phyloP scores from a whole-genome alignment of 2,797 vertebrate species.

The Pseudotriccus pelzelni region DNA sequence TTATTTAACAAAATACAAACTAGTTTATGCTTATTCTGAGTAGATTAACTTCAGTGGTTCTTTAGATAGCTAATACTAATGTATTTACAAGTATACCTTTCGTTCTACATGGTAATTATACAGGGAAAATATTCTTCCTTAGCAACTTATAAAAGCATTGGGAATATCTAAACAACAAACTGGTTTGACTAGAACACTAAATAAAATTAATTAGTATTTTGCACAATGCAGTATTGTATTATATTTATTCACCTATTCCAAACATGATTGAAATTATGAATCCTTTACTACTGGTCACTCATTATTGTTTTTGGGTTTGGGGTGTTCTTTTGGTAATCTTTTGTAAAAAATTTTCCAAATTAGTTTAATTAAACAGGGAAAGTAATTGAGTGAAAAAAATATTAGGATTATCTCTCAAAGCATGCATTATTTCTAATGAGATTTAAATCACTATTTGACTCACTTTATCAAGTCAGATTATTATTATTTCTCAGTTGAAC shows the following conservation, averaged over 20 bases:
- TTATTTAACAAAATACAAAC: neutral
- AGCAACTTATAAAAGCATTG: neutral
- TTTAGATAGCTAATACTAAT: neutral
- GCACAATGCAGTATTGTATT: neutral
- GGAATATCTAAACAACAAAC: neutral
- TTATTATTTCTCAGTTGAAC: neutral
- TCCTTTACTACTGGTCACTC: neutral
- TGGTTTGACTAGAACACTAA: neutral
- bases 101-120: neutral
- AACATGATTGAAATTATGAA: neutral
- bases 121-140: neutral
- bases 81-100: neutral
- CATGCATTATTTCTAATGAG: slow-evolving; percentile 10
- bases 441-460: slow-evolving; percentile 6
- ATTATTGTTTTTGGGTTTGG: neutral
- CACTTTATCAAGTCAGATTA: neutral
- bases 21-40: neutral
- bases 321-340: neutral
- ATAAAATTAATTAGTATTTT: neutral
- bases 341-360: neutral
- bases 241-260: neutral
- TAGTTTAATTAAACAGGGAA: slow-evolving; percentile 36
- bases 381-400: neutral
- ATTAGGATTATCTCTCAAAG: slow-evolving; percentile 34
- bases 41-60: neutral